Evolutionary conservation across 2,888 invertebrate genomes (phyloP).

Genomic region (Apocheima hispidaria): DNA sequence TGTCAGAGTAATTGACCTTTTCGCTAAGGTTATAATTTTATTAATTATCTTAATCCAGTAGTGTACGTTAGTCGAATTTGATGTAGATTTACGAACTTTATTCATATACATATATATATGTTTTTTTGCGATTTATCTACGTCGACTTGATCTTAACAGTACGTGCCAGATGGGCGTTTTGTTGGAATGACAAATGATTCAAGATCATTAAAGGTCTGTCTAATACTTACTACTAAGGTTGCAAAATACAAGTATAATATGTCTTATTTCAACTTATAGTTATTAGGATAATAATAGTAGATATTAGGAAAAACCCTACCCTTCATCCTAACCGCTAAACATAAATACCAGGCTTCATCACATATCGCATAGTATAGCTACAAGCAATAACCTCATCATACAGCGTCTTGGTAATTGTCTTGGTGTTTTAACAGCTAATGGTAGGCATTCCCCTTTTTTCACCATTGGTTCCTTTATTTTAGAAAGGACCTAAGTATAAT

Average conservation of each 20-base stretch:
- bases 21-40: slow-evolving; percentile 62
- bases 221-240: slow-evolving; percentile 17
- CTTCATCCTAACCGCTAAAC: too few species aligned
- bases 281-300: too few species aligned
- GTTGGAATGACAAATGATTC: slow-evolving; percentile 42
- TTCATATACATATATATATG: too few species aligned
- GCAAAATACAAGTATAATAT: slow-evolving; percentile 5
- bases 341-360: too few species aligned
- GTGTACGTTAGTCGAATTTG: slow-evolving; percentile 25
- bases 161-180: slow-evolving; percentile 31
- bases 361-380: too few species aligned
- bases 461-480: too few species aligned
- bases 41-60: slow-evolving; percentile 62
- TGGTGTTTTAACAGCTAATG: too few species aligned
- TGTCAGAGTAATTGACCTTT: slow-evolving; percentile 61
- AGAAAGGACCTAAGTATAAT: too few species aligned
- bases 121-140: slow-evolving; percentile 55
- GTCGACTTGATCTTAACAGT: slow-evolving; percentile 42
- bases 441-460: too few species aligned
- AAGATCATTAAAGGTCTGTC: slow-evolving; percentile 22
- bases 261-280: slow-evolving; percentile 17
- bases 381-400: too few species aligned
- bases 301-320: too few species aligned
- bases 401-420: too few species aligned
- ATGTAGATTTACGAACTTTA: slow-evolving; percentile 27